Evolutionary conservation across 2,797 vertebrate species (phyloP), one percentile per base, ranked within the genome.

Genomic region (Lithobates sylvaticus): DNA sequence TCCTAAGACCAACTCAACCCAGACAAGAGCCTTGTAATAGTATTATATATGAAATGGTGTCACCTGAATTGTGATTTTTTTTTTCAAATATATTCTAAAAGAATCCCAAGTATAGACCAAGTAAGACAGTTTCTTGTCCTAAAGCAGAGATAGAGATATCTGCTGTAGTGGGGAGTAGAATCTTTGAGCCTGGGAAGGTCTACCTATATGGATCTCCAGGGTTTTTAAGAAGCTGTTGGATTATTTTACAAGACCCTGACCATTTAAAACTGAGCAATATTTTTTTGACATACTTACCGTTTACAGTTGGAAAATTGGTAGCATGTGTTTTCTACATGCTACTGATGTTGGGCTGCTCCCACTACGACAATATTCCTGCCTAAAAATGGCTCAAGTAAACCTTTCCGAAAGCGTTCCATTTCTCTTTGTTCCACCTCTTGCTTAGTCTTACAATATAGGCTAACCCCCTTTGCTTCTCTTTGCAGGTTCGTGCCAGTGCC

Each of bases 401-500:
- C 16, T 54, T 54, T 54, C 4, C 5, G 16, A 61, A 61, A 23
- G 54, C n/a, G 21, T 23, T 61, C 1, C 6, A 8, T 61, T n/a
- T 23, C 54, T 8, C 0, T 61, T n/a, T 61, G 5, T 61, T 23
- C 6, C 3, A n/a, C 50, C 16, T 18, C n/a, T 26, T 26, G 2
- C 2, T 6, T 65, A 23, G 5, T 13, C 65, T 29, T 67, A 12
- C 16, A 67, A 15, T 27, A 67, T 15, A 29, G n/a, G 26, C 12
- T 73, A 1, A 81, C 23, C 3, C 7, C 27, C 32, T 83, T 18
- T 84, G 29, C 27, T 75, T 88, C 61, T 32, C 58, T 80, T 87
- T 32, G 0, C 93, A 99, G 98, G 97, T 99, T 5, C 96, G 97
- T 87, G 98, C 98, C 91, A 99, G 98, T 0, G 97, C 98, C 91